Conservation (phyloP, 2,888 invertebrate species). For the Tetranychus piercei region DNA sequence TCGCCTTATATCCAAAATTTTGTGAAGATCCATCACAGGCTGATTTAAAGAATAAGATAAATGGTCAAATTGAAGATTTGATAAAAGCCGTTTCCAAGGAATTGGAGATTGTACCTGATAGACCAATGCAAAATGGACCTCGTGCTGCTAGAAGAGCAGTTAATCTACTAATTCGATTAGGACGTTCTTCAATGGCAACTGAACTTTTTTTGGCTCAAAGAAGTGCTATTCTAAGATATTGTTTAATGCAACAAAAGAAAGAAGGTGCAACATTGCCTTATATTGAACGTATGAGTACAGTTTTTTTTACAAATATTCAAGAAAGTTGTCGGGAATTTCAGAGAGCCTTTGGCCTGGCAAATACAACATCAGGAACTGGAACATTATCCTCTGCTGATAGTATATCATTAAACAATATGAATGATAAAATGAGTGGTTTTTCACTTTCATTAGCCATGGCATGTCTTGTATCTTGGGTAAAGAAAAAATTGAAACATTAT, state of each 20-base stretch:
- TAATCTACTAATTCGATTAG: slow-evolving; percentile 57
- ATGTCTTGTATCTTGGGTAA: slow-evolving; percentile 47
- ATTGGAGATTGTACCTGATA: slow-evolving; percentile 68
- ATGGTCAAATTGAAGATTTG: slow-evolving; percentile 51
- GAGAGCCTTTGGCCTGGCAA: slow-evolving; percentile 47
- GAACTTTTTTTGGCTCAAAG: slow-evolving; percentile 61
- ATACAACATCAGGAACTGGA: neutral
- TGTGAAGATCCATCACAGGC: slow-evolving; percentile 18
- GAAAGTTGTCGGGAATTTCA: slow-evolving; percentile 56
- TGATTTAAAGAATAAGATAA: slow-evolving; percentile 35
- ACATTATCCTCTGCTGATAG: neutral
- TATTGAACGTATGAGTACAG: slow-evolving; percentile 57
- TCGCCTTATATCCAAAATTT: slow-evolving; percentile 23
- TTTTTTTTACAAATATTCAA: slow-evolving; percentile 61
- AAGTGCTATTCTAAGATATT: slow-evolving; percentile 57
- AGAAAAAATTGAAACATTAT: slow-evolving; percentile 36
- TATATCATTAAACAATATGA: neutral
- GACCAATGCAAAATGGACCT: slow-evolving; percentile 67
- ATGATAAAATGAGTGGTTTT: neutral
- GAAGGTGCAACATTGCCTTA: slow-evolving; percentile 56
- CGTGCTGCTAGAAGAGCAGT: slow-evolving; percentile 66
- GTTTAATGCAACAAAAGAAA: slow-evolving; percentile 50
- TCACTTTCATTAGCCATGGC: slow-evolving; percentile 14
- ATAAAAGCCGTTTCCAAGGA: slow-evolving; percentile 75
- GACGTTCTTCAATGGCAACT: slow-evolving; percentile 53